Evolutionary conservation across 35 echinoderm and acorn worm genomes (phyloP).

Genomic region (Lytechinus pictus): DNA sequence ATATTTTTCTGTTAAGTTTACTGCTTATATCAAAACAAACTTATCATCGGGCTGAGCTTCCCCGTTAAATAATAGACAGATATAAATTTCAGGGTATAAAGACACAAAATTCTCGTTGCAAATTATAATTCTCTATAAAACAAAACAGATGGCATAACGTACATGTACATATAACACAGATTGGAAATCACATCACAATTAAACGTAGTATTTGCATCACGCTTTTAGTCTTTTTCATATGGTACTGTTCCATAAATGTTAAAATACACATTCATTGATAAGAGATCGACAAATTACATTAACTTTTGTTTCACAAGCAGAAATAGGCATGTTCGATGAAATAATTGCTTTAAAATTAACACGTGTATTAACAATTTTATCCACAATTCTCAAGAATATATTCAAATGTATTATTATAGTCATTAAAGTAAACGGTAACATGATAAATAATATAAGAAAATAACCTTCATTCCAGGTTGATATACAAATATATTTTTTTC

Average conservation of each 20-base stretch:
- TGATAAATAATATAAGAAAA: background rate
- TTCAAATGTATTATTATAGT: background rate
- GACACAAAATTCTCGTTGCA: background rate
- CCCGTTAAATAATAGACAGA: background rate
- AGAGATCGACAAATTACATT: slow-evolving; percentile 1
- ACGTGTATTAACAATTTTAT: background rate
- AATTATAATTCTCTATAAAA: background rate
- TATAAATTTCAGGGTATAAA: slow-evolving; percentile 20
- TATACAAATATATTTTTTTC: background rate
- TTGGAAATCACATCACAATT: background rate
- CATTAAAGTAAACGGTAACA: background rate
- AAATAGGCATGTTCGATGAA: background rate
- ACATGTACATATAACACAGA: background rate
- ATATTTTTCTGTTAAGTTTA: too few relatives aligned
- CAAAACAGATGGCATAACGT: background rate
- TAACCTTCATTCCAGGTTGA: background rate
- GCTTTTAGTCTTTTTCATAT: background rate
- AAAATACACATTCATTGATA: background rate
- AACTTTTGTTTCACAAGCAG: background rate
- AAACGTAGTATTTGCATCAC: background rate
- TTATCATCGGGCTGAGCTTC: too few relatives aligned
- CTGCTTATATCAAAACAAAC: too few relatives aligned
- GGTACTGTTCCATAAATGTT: background rate
- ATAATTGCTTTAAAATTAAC: background rate
- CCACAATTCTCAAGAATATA: background rate